phyloP scores from a whole-genome alignment of 1,140 invertebrate genomes.

The Conus ventricosus region DNA sequence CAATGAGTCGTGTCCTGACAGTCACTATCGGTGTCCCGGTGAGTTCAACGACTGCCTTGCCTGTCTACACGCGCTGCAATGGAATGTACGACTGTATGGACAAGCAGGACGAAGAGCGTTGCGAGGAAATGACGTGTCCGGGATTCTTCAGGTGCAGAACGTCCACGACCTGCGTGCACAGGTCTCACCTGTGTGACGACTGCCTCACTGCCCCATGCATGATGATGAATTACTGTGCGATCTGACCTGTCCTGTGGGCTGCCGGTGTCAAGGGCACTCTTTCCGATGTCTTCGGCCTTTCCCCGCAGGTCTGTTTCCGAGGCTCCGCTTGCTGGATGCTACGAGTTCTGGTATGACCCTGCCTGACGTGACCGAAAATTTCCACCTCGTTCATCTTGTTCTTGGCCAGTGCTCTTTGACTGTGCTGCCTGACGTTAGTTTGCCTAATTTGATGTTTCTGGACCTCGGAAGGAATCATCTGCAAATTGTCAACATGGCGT shows the following conservation, averaged over 20 bases:
- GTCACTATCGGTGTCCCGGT: too few relatives aligned
- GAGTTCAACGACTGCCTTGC: neutral
- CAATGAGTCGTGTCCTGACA: neutral
- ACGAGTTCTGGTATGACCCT: too few relatives aligned
- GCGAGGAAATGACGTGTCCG: constrained; percentile 24
- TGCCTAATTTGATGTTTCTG: neutral
- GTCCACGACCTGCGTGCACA: constrained; percentile 29
- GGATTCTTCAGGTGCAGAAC: constrained; percentile 31
- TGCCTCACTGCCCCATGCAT: too few relatives aligned
- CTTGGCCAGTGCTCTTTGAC: neutral
- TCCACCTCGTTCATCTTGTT: neutral
- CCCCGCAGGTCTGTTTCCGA: neutral
- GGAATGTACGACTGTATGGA: neutral
- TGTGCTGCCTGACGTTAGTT: neutral
- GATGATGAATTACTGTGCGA: constrained; percentile 34
- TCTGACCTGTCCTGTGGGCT: constrained; percentile 44
- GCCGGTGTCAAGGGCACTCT: constrained; percentile 14
- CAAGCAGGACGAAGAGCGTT: constrained; percentile 9
- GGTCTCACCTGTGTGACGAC: too few relatives aligned
- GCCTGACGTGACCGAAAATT: too few relatives aligned
- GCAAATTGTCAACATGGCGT: neutral
- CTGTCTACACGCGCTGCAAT: constrained; percentile 24
- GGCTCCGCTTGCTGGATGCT: neutral
- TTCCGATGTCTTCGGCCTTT: neutral
- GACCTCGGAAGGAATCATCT: constrained; percentile 36